Percentiles rank a stretch among this genome's conserved stretches.
These are phyloP conservation scores for Ochropacha duplaris DNA, from an alignment of 2,888 invertebrate genomes.

Conservation along the genomic window DNA sequence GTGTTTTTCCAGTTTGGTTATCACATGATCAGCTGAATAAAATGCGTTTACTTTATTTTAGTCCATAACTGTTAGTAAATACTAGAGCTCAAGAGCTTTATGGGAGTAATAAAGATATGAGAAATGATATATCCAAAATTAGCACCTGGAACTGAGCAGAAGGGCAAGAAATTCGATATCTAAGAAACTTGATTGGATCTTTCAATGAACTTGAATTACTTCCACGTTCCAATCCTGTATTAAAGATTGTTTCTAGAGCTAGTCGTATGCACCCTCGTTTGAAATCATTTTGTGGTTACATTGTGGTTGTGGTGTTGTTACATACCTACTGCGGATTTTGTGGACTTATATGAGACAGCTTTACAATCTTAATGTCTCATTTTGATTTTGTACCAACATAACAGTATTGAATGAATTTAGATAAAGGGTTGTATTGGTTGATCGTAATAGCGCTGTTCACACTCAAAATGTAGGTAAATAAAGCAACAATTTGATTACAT, in stretches of 20 bases:
- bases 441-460: background rate
- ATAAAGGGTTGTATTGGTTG: background rate
- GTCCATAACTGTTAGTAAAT: too few relatives aligned
- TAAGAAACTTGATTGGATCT: background rate
- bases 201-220: background rate
- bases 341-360: background rate
- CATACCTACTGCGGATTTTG: background rate
- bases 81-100: too few relatives aligned
- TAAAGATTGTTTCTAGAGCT: background rate
- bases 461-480: slow-evolving; percentile 5
- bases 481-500: slow-evolving; percentile 2
- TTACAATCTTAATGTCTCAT: background rate
- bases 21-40: too few relatives aligned
- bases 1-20: too few relatives aligned
- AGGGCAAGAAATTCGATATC: background rate
- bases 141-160: too few relatives aligned
- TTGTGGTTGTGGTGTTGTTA: background rate
- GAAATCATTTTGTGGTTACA: background rate
- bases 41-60: too few relatives aligned
- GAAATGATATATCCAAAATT: too few relatives aligned
- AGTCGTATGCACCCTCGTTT: background rate
- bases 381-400: background rate
- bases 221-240: background rate
- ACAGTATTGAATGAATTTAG: background rate
- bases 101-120: too few relatives aligned